Conservation (phyloP, 2,113 vertebrate species). For the Puma concolor region DNA sequence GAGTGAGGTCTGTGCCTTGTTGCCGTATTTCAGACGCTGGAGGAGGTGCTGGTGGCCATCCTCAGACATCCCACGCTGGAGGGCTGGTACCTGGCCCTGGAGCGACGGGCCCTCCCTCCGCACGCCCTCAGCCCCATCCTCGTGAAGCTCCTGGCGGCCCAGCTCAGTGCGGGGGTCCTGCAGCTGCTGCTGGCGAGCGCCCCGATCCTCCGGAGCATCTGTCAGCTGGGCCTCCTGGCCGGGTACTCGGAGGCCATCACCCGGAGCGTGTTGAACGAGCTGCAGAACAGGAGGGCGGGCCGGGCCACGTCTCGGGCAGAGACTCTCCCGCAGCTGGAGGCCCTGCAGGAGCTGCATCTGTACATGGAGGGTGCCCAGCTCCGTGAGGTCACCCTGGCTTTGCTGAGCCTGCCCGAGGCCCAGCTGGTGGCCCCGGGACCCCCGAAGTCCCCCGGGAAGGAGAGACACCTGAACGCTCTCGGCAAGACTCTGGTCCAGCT, state of each 20-base stretch:
- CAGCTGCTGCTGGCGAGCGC: constrained; percentile 85
- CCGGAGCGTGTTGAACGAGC: constrained; percentile 87
- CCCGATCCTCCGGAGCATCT: constrained; percentile 78
- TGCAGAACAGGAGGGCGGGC: constrained; percentile 66
- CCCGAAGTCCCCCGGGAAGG: neutral
- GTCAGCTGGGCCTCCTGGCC: constrained; percentile 79
- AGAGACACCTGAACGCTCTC: constrained; percentile 86
- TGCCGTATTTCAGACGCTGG: constrained; percentile 84
- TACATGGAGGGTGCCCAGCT: constrained; percentile 87
- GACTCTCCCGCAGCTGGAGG: constrained; percentile 86
- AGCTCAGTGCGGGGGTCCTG: constrained; percentile 85
- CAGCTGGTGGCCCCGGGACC: constrained; percentile 80
- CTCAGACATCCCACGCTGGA: constrained; percentile 92
- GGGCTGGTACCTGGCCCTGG: constrained; percentile 95
- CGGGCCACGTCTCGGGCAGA: neutral
- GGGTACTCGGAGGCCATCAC: constrained; percentile 86
- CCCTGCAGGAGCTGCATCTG: constrained; percentile 87
- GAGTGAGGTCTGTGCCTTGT: neutral
- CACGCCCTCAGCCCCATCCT: constrained; percentile 89
- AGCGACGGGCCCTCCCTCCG: constrained; percentile 86
- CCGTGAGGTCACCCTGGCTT: constrained; percentile 86
- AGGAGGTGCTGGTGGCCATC: constrained; percentile 85
- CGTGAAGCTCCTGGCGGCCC: constrained; percentile 88
- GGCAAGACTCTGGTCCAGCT: constrained; percentile 89
- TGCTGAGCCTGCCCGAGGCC: constrained; percentile 89